Evolutionary conservation across 2,888 invertebrate genomes (phyloP), one percentile per base, ranked within the genome.

Genomic region (Lasioglossum figueresi): DNA sequence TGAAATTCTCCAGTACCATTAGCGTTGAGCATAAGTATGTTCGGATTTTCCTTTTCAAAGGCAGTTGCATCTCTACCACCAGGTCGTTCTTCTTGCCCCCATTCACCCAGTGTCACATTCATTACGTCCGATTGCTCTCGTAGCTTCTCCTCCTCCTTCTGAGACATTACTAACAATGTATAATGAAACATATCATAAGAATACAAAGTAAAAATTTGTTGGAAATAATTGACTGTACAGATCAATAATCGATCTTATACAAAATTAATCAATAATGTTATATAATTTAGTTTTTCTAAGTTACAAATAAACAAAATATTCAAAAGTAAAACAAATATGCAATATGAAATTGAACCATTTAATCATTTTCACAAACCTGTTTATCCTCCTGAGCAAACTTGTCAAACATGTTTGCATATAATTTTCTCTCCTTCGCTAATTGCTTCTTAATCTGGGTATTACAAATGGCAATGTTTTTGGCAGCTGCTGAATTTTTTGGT

Each of bases 361-460:
- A 31, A 45, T 77, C 84, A 16, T 75, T 84, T 85, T 84, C 86
- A 93, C 95, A 93, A 89, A 96, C 96, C 96, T 96, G 95, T 95
- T 96, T 96, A 95, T 98, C 98, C 95, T 96, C 96, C 90, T 97
- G 96, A 6, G 98, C 98, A 95, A 99, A 98, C 95, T 98, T 99
- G 91, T 98, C 97, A 95, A 99, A 99, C 98, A 99, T 99, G 95
- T 98, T 98, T 23, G 97, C 97, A 95, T 98, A 99, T 56, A 98
- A 96, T 93, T 97, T 96, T 95, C 98, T 98, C 95, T 99, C 99
- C 84, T 97, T 97, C 80, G 97, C 96, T 88, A 97, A 96, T 92
- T 98, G 97, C 89, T 97, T 97, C 94, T 97, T 97, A 31, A 99
- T 96, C 85, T 97, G 96, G 83, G 97, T 96, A 85, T 97, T 96